Percentiles rank a stretch among this genome's conserved stretches.
These are phyloP conservation scores for Seriola quinqueradiata DNA, from an alignment of 2,113 vertebrate species.

Conservation along the genomic window DNA sequence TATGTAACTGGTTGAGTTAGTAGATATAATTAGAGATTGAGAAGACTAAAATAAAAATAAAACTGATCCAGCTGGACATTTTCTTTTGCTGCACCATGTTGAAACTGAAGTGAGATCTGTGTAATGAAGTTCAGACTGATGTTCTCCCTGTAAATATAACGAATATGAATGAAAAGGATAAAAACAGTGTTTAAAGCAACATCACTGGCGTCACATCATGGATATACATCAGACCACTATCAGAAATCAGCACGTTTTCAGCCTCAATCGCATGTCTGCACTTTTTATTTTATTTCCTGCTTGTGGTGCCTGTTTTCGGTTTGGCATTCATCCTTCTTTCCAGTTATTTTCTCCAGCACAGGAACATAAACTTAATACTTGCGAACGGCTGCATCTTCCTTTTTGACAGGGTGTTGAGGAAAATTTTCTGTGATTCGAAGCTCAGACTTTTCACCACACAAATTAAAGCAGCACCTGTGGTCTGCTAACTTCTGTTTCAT, in stretches of 20 bases:
- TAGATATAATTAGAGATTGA: not conserved
- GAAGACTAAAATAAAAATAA: not conserved
- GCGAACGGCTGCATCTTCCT: conserved; percentile 56
- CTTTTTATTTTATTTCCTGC: conserved; percentile 37
- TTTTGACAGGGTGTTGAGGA: conserved; percentile 56
- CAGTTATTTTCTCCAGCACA: conserved; percentile 54
- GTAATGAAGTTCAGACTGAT: not conserved
- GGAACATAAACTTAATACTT: conserved; percentile 51
- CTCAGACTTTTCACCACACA: conserved; percentile 31
- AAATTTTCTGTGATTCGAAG: conserved; percentile 54
- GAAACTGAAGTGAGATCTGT: not conserved
- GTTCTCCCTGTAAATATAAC: not conserved
- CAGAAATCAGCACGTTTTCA: conserved; percentile 39
- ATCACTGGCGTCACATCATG: not conserved
- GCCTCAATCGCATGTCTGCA: conserved; percentile 37
- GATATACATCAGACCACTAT: conserved; percentile 14
- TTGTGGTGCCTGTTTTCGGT: conserved; percentile 22
- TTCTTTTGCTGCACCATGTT: not conserved
- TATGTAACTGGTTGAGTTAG: not conserved
- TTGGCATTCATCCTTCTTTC: conserved; percentile 55
- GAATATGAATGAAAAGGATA: not conserved
- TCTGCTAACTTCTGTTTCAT: conserved; percentile 5
- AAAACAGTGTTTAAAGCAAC: not conserved
- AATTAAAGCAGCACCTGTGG: conserved; percentile 20
- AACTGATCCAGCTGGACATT: not conserved